Percentiles rank a stretch among this genome's conserved stretches.
Conservation (phyloP, 2,888 invertebrate genomes). For the Aphidoletes aphidimyza region DNA sequence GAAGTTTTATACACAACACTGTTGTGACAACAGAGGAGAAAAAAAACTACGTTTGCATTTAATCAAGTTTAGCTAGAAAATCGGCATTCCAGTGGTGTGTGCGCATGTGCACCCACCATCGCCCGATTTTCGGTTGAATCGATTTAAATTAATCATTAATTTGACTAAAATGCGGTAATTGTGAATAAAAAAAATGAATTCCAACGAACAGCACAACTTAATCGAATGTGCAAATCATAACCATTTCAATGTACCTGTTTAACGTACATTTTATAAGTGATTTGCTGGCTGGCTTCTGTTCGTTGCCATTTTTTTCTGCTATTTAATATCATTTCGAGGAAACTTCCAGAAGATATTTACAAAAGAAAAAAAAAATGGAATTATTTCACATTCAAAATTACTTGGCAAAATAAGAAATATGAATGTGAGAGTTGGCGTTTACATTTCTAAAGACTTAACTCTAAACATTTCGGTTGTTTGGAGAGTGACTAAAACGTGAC, state of each 20-base stretch:
- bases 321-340: constrained; percentile 14
- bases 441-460: too few relatives aligned
- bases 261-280: background rate
- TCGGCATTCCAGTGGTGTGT: background rate
- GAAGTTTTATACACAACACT: background rate
- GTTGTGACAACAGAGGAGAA: too few relatives aligned
- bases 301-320: background rate
- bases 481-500: constrained; percentile 55
- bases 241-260: background rate
- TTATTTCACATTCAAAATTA: background rate
- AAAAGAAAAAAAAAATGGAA: background rate
- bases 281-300: background rate
- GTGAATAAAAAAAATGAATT: background rate
- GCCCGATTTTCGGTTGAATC: background rate
- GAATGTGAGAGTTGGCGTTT: too few relatives aligned
- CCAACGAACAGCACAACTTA: background rate
- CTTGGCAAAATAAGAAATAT: too few relatives aligned
- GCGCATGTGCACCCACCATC: background rate
- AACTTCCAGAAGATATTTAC: constrained; percentile 25
- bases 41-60: too few relatives aligned
- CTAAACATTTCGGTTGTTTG: background rate
- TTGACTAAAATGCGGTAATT: constrained; percentile 30
- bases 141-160: constrained; percentile 33
- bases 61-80: background rate
- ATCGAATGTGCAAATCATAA: background rate